Conservation (phyloP, 2,797 vertebrate genomes). For the Xiphophorus birchmanni region DNA sequence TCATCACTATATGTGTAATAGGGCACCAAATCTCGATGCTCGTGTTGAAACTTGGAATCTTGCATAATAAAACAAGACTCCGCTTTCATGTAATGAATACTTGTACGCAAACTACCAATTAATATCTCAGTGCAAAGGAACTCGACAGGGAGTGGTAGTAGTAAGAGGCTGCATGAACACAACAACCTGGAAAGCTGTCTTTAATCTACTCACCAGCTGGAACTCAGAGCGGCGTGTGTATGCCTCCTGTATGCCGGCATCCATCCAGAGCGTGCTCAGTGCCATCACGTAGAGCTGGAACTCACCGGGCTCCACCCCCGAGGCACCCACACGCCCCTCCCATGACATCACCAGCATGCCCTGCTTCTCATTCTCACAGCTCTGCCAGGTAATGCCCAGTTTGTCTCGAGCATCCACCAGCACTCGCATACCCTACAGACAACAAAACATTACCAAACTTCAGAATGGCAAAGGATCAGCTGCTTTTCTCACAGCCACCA, state of each 20-base stretch:
- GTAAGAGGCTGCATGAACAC: neutral
- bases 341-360: conserved; percentile 98
- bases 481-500: conserved; percentile 22
- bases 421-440: conserved; percentile 88
- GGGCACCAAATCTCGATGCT: neutral
- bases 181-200: neutral
- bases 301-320: conserved; percentile 89
- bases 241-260: conserved; percentile 89
- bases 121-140: neutral
- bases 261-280: conserved; percentile 87
- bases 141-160: neutral
- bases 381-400: conserved; percentile 93
- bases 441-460: conserved; percentile 2
- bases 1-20: neutral
- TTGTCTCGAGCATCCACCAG: conserved; percentile 96
- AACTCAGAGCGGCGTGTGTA: conserved; percentile 92
- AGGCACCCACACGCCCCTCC: conserved; percentile 88
- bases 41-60: neutral
- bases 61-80: neutral
- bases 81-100: neutral
- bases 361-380: conserved; percentile 94
- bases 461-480: neutral
- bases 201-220: conserved; percentile 89
- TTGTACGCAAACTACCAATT: neutral
- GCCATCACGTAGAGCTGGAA: conserved; percentile 95